Percentiles rank a stretch among this genome's conserved stretches.
Evolutionary conservation across 2,888 invertebrate species (phyloP).

Genomic region (Fragum fragum): DNA sequence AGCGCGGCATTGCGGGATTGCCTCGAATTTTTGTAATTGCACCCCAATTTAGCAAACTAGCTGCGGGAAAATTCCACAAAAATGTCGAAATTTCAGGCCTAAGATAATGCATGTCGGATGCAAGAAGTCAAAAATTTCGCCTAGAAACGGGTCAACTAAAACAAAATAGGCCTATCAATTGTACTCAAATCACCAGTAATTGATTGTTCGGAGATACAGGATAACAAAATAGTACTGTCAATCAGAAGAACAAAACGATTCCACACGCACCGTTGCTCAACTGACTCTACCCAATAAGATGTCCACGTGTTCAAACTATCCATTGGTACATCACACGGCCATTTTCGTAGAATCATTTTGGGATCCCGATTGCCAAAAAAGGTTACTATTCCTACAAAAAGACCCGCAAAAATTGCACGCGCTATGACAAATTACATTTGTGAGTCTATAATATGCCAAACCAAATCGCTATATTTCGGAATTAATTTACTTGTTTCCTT

Average conservation of each 20-base stretch:
- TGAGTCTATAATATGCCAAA: too few relatives aligned
- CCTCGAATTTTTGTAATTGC: constrained; percentile 8
- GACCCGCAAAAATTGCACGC: not conserved
- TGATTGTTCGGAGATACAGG: not conserved
- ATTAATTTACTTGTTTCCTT: too few relatives aligned
- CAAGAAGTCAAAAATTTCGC: not conserved
- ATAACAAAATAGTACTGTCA: not conserved
- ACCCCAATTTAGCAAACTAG: not conserved
- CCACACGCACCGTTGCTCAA: not conserved
- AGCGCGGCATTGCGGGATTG: constrained; percentile 15
- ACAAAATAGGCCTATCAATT: not conserved
- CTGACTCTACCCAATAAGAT: not conserved
- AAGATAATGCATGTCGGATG: not conserved
- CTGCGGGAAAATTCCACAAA: not conserved
- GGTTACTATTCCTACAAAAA: not conserved
- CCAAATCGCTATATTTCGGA: not conserved
- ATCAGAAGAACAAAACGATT: not conserved
- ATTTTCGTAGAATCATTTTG: not conserved
- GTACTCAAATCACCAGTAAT: not conserved
- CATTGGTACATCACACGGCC: not conserved
- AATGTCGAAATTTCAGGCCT: not conserved
- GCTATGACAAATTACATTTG: not conserved
- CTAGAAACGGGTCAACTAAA: not conserved
- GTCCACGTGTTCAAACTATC: not conserved
- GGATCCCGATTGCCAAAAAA: not conserved